phyloP scores from a whole-genome alignment of 2,797 vertebrate genomes.

The Coilia nasus region DNA sequence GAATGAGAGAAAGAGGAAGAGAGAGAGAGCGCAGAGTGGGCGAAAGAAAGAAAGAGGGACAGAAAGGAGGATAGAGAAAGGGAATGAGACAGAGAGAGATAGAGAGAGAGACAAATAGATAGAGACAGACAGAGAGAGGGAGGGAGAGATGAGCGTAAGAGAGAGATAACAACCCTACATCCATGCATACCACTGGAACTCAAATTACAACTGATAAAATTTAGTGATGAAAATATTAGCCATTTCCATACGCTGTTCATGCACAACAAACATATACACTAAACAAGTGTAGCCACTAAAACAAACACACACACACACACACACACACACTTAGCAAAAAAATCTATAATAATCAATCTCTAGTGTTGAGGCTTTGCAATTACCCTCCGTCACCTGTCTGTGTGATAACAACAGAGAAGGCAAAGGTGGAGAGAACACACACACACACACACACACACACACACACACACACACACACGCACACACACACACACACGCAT shows the following conservation, averaged over 20 bases:
- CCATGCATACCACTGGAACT: not conserved
- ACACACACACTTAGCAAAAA: not conserved
- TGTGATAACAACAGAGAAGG: not conserved
- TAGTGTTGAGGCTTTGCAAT: not conserved
- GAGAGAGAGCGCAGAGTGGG: not conserved
- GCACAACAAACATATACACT: not conserved
- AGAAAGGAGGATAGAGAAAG: not conserved
- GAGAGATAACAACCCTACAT: not conserved
- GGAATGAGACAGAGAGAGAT: not conserved
- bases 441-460: too few species aligned
- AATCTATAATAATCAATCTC: not conserved
- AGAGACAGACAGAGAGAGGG: too few species aligned
- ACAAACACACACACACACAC: slow-evolving; percentile 23
- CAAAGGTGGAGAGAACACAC: slow-evolving; percentile 5
- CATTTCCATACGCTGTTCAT: not conserved
- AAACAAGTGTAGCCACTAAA: not conserved
- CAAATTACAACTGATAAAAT: not conserved
- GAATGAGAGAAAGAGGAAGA: not conserved
- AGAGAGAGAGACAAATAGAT: too few species aligned
- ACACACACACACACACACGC: slow-evolving; percentile 54
- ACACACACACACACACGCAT: slow-evolving; percentile 27
- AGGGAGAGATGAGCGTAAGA: too few species aligned
- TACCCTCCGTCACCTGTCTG: too few species aligned
- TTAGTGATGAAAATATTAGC: not conserved
- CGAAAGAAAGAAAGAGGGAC: not conserved